Conservation (phyloP, 2,888 invertebrate species). For the Eupithecia centaureata region DNA sequence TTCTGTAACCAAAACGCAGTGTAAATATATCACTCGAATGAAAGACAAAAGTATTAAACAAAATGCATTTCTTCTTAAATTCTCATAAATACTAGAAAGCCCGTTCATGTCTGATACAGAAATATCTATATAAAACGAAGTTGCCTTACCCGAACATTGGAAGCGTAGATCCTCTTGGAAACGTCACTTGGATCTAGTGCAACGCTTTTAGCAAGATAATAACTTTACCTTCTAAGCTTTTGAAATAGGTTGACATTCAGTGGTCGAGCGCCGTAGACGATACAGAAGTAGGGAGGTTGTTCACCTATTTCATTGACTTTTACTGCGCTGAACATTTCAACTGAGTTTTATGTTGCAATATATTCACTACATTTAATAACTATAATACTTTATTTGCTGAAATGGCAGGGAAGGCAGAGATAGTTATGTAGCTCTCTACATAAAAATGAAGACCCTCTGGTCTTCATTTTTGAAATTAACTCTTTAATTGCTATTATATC, state of each 20-base stretch:
- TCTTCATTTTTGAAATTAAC: no score
- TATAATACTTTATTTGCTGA: no score
- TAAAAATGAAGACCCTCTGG: no score
- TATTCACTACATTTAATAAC: background rate
- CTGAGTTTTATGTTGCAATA: background rate
- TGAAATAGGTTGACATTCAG: conserved; percentile 26
- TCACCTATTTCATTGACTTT: background rate
- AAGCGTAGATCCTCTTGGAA: conserved; percentile 29
- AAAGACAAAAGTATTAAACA: background rate
- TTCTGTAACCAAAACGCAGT: background rate
- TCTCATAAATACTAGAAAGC: background rate
- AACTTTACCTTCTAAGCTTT: conserved; percentile 34
- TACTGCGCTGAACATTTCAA: background rate
- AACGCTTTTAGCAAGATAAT: conserved; percentile 35
- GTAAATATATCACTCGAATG: background rate
- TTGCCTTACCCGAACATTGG: conserved; percentile 13
- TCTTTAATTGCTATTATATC: no score
- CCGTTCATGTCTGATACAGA: background rate
- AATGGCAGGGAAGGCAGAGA: no score
- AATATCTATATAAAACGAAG: background rate
- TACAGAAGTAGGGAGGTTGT: background rate
- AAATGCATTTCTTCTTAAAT: background rate
- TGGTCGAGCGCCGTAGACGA: background rate
- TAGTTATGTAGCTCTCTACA: no score
- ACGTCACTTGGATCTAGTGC: conserved; percentile 37